These are phyloP conservation scores for Cactoblastis cactorum DNA, from an alignment of 2,888 invertebrate species.

Conservation along the genomic window DNA sequence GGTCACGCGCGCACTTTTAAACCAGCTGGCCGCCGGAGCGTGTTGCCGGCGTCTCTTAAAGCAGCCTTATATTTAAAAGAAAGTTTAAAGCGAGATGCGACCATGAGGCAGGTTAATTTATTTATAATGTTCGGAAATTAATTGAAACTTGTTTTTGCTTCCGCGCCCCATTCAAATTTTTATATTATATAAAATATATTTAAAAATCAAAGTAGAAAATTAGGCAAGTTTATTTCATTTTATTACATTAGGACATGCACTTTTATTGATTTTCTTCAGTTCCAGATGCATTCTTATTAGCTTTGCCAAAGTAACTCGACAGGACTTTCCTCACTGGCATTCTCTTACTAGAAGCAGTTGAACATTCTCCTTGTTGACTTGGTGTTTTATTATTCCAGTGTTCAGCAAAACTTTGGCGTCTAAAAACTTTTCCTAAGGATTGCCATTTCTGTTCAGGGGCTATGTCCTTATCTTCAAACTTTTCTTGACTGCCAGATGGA, in stretches of 20 bases:
- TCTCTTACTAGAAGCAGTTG: slow-evolving; percentile 51
- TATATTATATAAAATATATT: too few species aligned
- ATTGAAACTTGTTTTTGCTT: too few species aligned
- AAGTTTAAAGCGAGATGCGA: too few species aligned
- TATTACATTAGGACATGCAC: slow-evolving; percentile 18
- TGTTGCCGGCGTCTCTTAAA: too few species aligned
- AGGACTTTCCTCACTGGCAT: slow-evolving; percentile 63
- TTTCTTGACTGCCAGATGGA: slow-evolving; percentile 55
- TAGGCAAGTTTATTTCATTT: slow-evolving; percentile 14
- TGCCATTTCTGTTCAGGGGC: slow-evolving; percentile 71
- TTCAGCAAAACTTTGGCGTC: slow-evolving; percentile 65
- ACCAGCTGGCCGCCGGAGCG: too few species aligned
- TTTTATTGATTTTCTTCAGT: slow-evolving; percentile 43
- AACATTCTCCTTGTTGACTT: slow-evolving; percentile 52
- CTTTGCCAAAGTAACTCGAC: slow-evolving; percentile 67
- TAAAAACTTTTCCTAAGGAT: slow-evolving; percentile 69
- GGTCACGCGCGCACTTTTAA: too few species aligned
- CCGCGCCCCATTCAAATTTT: too few species aligned
- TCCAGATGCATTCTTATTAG: slow-evolving; percentile 40
- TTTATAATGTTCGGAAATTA: too few species aligned
- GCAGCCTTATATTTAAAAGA: too few species aligned
- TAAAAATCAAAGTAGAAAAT: background rate
- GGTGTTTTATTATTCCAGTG: slow-evolving; percentile 53
- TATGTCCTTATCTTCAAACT: slow-evolving; percentile 58
- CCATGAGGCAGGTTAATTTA: too few species aligned